phyloP scores from a whole-genome alignment of 2,797 vertebrate genomes.

The Micropoecilia bifurca region DNA sequence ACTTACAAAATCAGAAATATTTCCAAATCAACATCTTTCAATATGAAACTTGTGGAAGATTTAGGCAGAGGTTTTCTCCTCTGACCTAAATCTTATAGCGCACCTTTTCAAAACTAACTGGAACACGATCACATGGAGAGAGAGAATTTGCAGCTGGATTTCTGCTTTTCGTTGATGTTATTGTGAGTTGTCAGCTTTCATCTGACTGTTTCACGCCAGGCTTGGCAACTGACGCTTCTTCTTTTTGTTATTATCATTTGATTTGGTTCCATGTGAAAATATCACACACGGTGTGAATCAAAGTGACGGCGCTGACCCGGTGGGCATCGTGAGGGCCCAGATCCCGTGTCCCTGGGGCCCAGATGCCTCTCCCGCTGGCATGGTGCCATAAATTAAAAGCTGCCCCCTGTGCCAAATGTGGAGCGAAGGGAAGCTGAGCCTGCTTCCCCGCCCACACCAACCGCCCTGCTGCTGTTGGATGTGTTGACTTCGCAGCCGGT shows the following conservation, averaged over 20 bases:
- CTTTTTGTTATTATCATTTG: not conserved
- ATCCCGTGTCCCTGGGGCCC: conserved; percentile 49
- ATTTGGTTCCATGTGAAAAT: conserved; percentile 7
- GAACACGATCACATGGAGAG: conserved; percentile 48
- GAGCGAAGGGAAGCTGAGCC: conserved; percentile 62
- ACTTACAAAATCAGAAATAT: too few relatives aligned
- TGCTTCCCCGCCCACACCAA: conserved; percentile 35
- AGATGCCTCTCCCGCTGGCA: conserved; percentile 47
- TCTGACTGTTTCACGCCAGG: not conserved
- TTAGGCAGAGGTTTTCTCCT: conserved; percentile 38
- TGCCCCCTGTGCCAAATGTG: conserved; percentile 68
- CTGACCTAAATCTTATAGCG: conserved; percentile 56
- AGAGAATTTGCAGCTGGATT: conserved; percentile 12
- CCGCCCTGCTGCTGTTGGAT: conserved; percentile 32
- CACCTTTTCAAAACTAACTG: conserved; percentile 34
- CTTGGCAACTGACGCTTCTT: not conserved
- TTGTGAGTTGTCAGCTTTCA: conserved; percentile 10
- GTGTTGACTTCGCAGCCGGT: conserved; percentile 51
- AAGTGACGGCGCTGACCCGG: conserved; percentile 30
- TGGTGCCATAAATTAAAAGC: conserved; percentile 69
- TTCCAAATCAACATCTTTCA: too few relatives aligned
- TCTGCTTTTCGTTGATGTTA: conserved; percentile 9
- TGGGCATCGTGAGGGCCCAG: conserved; percentile 40
- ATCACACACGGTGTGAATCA: conserved; percentile 51
- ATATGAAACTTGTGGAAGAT: too few relatives aligned